Evolutionary conservation across 1,140 invertebrate species (phyloP).

Genomic region (Thaumatotibia leucotreta): DNA sequence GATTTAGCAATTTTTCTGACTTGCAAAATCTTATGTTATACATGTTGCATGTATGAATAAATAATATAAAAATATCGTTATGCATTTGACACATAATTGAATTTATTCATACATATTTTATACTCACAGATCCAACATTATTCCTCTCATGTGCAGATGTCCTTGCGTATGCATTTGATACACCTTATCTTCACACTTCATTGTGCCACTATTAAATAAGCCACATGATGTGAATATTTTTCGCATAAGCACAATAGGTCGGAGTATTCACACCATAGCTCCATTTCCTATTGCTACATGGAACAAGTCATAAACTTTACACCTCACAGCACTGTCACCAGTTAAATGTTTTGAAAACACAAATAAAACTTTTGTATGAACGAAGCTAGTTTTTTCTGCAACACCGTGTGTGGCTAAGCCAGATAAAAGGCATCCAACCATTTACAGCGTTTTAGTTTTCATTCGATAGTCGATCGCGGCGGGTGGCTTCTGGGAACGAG

Average conservation of each 20-base stretch:
- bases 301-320: not conserved
- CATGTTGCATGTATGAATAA: too few species aligned
- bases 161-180: too few species aligned
- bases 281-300: not conserved
- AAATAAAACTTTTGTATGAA: not conserved
- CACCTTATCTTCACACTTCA: too few species aligned
- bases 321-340: not conserved
- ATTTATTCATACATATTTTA: too few species aligned
- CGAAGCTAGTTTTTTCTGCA: not conserved
- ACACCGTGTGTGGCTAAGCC: constrained; percentile 40
- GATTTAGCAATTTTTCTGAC: too few species aligned
- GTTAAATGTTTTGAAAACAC: not conserved
- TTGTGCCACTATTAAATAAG: too few species aligned
- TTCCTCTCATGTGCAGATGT: too few species aligned
- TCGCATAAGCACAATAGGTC: not conserved
- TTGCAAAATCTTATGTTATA: too few species aligned
- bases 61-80: too few species aligned
- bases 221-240: too few species aligned
- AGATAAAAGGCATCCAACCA: constrained; percentile 30
- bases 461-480: constrained; percentile 34
- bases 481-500: constrained; percentile 37
- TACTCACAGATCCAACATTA: too few species aligned
- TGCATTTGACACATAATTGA: too few species aligned
- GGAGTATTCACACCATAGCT: not conserved
- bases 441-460: constrained; percentile 46